Evolutionary conservation across 2,113 vertebrate genomes (phyloP), one percentile per base, ranked within the genome.

Genomic region (Anarrhichthys ocellatus): DNA sequence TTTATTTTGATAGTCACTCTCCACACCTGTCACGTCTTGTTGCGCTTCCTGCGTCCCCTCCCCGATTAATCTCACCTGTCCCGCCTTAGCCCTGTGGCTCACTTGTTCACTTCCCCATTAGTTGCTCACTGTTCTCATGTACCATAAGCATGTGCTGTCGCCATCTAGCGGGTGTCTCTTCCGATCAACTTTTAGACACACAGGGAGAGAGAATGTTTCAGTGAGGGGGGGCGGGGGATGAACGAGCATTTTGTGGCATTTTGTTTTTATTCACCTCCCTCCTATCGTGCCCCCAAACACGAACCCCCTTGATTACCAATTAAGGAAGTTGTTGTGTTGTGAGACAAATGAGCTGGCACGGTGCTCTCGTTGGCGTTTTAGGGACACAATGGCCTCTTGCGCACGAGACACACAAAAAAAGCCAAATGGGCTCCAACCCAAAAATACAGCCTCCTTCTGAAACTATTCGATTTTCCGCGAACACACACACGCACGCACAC

Each of bases 141-240:
- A 34, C 32, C 32, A 34, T 6, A 34, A 34, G 80, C 52, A 81
- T 93, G 80, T 80, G 87, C 72, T 83, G 73, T 88, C 85, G 92
- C 94, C 94, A 95, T 94, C 94, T 95, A 93, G 94, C 67, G 94
- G 93, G 17, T 8, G 64, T 75, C 38, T 80, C 22, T 63, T 54
- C 63, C 17, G 42, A 81, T 56, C 79, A 82, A 84, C 62, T 85
- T 87, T 44, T 38, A 22, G 58, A 29, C 36, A 50, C 38, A n/a
- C 44, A 24, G 29, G 52, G 42, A 44, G 32, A 24, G 67, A 42
- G 40, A 46, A 2, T 13, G 61, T 6, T 5, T 4, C 42, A 38
- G 83, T 32, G 68, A 18, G 67, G 36, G 62, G 58, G 56, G 18
- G 17, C n/a, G 32, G 2, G 32, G 34, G 10, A 5, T 40, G 7